These are phyloP conservation scores for Stichodactyla helianthus DNA, from an alignment of 64 coral and sea anemone species.

Conservation along the genomic window DNA sequence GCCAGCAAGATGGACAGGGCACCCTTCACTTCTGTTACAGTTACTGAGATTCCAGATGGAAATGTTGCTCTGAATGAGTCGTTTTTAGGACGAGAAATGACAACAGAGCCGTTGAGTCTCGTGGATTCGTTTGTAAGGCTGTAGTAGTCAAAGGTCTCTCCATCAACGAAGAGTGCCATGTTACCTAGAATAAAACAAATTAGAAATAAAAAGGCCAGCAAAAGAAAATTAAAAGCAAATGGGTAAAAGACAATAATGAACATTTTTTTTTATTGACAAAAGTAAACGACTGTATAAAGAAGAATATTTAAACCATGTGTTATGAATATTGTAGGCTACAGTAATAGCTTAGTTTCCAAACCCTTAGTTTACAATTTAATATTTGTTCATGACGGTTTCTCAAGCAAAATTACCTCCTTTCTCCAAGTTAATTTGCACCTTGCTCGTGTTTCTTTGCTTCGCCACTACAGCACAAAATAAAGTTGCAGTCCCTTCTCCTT, in stretches of 20 bases:
- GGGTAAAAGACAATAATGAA: background rate
- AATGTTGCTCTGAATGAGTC: slow-evolving; percentile 23
- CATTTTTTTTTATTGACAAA: no score
- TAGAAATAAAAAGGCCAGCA: background rate
- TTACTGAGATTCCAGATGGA: slow-evolving; percentile 36
- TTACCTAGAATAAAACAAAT: background rate
- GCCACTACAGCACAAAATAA: slow-evolving; percentile 24
- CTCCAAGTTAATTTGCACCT: background rate
- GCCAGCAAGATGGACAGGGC: slow-evolving; percentile 33
- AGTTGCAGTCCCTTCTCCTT: slow-evolving; percentile 41
- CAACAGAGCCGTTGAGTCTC: slow-evolving; percentile 6
- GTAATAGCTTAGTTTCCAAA: no score
- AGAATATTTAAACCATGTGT: no score
- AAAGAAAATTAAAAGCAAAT: background rate
- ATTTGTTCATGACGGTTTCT: no score
- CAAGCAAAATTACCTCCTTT: background rate
- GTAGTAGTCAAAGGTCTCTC: background rate
- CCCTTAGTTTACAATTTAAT: no score
- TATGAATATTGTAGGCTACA: no score
- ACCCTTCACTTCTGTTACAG: slow-evolving; percentile 14
- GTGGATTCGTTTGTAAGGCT: slow-evolving; percentile 28
- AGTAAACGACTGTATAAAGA: no score
- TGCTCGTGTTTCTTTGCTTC: slow-evolving; percentile 41
- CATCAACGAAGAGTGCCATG: slow-evolving; percentile 19
- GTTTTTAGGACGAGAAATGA: slow-evolving; percentile 14